Percentiles rank a stretch among this genome's conserved stretches.
Evolutionary conservation across 2,797 vertebrate species (phyloP).

Genomic region (Echiichthys vipera): DNA sequence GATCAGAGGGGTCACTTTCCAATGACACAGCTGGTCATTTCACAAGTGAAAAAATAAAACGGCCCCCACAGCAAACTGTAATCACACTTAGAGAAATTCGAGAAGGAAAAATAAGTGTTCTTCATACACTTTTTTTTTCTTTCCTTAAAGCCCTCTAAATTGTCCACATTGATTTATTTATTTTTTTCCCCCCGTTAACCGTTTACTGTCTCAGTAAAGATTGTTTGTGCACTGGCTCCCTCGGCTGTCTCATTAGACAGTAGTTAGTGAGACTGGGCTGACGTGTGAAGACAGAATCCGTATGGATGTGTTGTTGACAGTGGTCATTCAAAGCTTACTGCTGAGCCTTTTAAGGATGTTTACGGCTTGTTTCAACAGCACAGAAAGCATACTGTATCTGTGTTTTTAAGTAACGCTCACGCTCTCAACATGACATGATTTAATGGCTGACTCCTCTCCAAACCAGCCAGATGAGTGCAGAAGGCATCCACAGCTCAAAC

Average conservation of each 20-base stretch:
- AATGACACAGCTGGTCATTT: slow-evolving; percentile 40
- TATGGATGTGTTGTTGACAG: slow-evolving; percentile 31
- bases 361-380: background rate
- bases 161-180: slow-evolving; percentile 49
- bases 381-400: background rate
- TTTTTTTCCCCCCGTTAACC: slow-evolving; percentile 34
- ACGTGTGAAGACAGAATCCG: slow-evolving; percentile 18
- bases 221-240: slow-evolving; percentile 29
- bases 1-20: slow-evolving; percentile 28
- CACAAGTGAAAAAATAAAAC: slow-evolving; percentile 15
- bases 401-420: background rate
- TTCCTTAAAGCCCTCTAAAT: slow-evolving; percentile 39
- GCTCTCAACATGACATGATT: background rate
- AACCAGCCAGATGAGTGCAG: background rate
- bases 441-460: background rate
- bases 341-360: slow-evolving; percentile 8
- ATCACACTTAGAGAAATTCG: slow-evolving; percentile 33
- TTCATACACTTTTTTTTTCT: slow-evolving; percentile 24
- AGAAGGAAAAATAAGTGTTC: slow-evolving; percentile 32
- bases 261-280: slow-evolving; percentile 32
- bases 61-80: slow-evolving; percentile 17
- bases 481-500: background rate
- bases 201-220: slow-evolving; percentile 59
- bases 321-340: slow-evolving; percentile 9
- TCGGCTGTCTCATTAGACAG: slow-evolving; percentile 56